Base-by-base conservation (phyloP, 1,140 invertebrate species). In the Pantala flavescens region DNA sequence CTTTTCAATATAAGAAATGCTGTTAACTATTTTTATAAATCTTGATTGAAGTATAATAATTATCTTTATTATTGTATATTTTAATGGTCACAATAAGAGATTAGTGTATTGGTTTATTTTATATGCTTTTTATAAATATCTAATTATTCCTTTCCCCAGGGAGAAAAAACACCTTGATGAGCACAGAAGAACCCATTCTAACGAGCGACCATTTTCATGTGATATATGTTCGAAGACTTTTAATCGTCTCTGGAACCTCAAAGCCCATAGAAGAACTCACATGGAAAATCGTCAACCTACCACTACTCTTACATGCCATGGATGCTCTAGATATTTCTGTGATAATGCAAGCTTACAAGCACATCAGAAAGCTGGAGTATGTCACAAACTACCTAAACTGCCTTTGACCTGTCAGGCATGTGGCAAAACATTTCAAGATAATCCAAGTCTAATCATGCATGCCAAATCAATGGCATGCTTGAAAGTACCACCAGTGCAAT, bases 171-270 rank as follows among this genome's bases (percentile, higher is more conserved):
- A 55, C 11, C 73, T 74, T 19, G 55, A 71, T 3, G 74, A 74
- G 28, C 74, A 74, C 42, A 9, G 28, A 49, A 71, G 74, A 24
- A 74, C 70, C 3, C 74, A 74, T 24, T 70, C 55, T 72, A 49
- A 49, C 14, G 74, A 72, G 74, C 0, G 74, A 11, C 74, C 74
- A 16, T 74, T 72, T 71, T 72, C 70, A 5, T 74, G 74, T 71
- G 70, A 36, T 5, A 55, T 71, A 0, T 74, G 74, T 42, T 71
- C 55, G 11, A 74, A 74, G 36, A 71, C 63, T 24, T 74, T 74
- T 43, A 42, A 71, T 19, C 28, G 28, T 7, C 49, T 63, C 49
- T 63, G 49, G 49, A 63, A 63, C n/a, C n/a, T 63, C 16, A 63
- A 63, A 63, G 49, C 49, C n/a, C 49, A 63, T 63, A 3, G 49